Evolutionary conservation across 2,113 vertebrate species (phyloP).

Genomic region (Cavia porcellus): DNA sequence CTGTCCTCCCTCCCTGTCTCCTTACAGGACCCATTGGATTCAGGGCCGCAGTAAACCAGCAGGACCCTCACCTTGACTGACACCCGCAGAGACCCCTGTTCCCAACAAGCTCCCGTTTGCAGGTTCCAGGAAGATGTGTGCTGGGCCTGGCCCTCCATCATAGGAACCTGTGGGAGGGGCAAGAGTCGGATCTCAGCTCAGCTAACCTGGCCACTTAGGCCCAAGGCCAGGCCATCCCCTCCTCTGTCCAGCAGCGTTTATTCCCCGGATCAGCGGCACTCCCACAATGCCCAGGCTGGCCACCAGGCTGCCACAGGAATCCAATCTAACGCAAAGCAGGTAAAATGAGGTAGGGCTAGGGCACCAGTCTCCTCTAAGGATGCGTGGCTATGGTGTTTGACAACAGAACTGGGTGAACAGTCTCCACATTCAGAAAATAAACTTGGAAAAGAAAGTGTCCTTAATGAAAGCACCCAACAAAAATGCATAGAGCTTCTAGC

Average conservation of each 20-base stretch:
- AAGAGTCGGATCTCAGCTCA: background rate
- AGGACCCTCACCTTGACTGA: too few species aligned
- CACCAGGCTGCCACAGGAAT: background rate
- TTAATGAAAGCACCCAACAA: too few species aligned
- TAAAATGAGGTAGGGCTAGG: too few species aligned
- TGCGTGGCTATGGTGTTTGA: too few species aligned
- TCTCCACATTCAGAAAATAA: too few species aligned
- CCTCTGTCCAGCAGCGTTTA: background rate
- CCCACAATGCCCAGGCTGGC: background rate
- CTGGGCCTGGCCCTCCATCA: background rate
- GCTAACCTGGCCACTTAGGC: background rate
- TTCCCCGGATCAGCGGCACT: background rate
- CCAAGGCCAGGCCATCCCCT: background rate
- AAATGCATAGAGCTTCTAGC: too few species aligned
- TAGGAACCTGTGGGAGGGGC: background rate
- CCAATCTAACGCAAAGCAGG: too few species aligned
- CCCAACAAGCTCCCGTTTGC: accelerated
- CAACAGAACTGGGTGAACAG: too few species aligned
- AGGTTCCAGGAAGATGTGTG: background rate
- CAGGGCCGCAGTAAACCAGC: accelerated
- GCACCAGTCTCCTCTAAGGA: too few species aligned
- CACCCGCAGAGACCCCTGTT: background rate
- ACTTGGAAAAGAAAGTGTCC: too few species aligned
- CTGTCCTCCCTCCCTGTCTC: accelerated
- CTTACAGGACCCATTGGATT: background rate